These are phyloP conservation scores for Ametastegia equiseti DNA, from an alignment of 2,888 invertebrate species.

Conservation along the genomic window DNA sequence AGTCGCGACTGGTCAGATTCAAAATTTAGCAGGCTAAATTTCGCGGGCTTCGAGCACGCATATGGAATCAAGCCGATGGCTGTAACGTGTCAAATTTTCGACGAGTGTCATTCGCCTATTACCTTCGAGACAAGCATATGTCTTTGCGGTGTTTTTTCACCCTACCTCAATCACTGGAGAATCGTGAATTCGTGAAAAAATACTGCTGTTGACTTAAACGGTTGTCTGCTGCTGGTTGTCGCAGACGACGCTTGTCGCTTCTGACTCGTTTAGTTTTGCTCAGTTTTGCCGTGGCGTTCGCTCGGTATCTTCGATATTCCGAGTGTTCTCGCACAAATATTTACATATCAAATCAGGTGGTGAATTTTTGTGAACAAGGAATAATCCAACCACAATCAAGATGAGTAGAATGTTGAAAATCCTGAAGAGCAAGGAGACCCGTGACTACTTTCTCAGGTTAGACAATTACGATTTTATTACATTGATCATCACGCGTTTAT, in stretches of 20 bases:
- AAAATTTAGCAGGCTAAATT: background rate
- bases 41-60: slow-evolving; percentile 6
- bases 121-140: background rate
- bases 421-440: slow-evolving; percentile 90
- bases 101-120: background rate
- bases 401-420: slow-evolving; percentile 70
- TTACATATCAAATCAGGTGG: background rate
- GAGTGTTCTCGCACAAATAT: background rate
- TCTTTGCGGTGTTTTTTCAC: background rate
- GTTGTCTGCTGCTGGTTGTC: background rate
- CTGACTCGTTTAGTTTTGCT: background rate
- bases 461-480: slow-evolving; percentile 50
- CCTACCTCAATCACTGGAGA: background rate
- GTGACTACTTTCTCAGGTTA: slow-evolving; percentile 92
- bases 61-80: background rate
- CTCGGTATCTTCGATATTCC: background rate
- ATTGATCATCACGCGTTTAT: background rate
- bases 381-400: background rate
- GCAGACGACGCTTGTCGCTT: background rate
- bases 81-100: background rate
- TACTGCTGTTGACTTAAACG: background rate
- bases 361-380: background rate
- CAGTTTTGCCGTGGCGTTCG: background rate
- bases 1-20: background rate
- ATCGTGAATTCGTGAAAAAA: background rate